phyloP scores from a whole-genome alignment of 2,888 invertebrate genomes.

The Nephrotoma appendiculata region DNA sequence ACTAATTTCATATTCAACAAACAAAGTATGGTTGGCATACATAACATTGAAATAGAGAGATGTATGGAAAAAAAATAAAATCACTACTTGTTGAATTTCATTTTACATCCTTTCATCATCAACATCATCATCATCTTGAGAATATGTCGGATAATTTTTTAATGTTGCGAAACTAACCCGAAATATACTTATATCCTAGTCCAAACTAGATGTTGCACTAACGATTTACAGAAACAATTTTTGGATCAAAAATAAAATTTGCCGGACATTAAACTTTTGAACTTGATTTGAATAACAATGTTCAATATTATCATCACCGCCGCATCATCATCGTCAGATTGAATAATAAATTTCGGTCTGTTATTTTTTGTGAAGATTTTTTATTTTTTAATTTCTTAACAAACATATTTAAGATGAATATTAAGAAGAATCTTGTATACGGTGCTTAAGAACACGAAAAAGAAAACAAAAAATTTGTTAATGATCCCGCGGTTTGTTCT shows the following conservation, averaged over 20 bases:
- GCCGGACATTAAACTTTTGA: not conserved
- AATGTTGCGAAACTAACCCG: not conserved
- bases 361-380: not conserved
- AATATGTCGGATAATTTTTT: not conserved
- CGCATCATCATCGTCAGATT: not conserved
- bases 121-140: not conserved
- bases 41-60: not conserved
- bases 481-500: not conserved
- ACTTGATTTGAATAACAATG: not conserved
- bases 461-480: not conserved
- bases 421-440: not conserved
- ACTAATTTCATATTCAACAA: not conserved
- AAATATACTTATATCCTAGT: not conserved
- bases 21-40: not conserved
- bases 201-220: not conserved
- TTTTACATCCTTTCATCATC: not conserved
- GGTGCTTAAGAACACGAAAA: not conserved
- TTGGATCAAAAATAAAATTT: not conserved
- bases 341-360: not conserved
- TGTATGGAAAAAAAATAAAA: not conserved
- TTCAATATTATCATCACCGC: not conserved
- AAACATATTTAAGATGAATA: not conserved
- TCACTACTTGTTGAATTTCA: not conserved
- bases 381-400: not conserved
- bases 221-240: not conserved